Conservation (phyloP, 2,797 vertebrate species). For the Labeo calbasu region DNA sequence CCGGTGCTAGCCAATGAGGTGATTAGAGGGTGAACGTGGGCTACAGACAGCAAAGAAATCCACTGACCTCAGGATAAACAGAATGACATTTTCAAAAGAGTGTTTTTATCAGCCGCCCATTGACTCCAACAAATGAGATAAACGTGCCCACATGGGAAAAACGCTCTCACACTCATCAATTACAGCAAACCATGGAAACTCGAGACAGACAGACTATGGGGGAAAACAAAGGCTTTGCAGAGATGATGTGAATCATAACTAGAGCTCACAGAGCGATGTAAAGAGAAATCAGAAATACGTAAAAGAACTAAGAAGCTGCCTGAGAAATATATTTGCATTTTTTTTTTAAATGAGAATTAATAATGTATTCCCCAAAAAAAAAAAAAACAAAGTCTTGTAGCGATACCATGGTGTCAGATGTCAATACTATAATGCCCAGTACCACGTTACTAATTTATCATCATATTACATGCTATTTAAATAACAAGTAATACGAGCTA, state of each 20-base stretch:
- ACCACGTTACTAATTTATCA: too few species aligned
- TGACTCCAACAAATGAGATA: background rate
- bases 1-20: background rate
- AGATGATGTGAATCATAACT: background rate
- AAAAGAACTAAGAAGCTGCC: background rate
- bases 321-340: background rate
- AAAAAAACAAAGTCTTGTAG: background rate
- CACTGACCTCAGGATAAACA: conserved; percentile 5
- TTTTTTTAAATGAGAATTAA: background rate
- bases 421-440: too few species aligned
- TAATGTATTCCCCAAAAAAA: background rate
- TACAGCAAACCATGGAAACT: background rate
- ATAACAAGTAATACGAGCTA: background rate
- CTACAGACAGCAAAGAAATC: background rate
- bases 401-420: background rate
- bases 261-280: background rate
- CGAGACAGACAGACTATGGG: background rate
- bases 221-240: background rate
- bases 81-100: background rate
- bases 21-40: background rate
- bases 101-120: background rate
- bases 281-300: conserved; percentile 4
- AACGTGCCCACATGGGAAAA: background rate
- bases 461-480: background rate
- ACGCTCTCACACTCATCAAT: background rate